Percentiles rank a stretch among this genome's conserved stretches.
Evolutionary conservation across 2,888 invertebrate species (phyloP).

Genomic region (Onchidella celtica): DNA sequence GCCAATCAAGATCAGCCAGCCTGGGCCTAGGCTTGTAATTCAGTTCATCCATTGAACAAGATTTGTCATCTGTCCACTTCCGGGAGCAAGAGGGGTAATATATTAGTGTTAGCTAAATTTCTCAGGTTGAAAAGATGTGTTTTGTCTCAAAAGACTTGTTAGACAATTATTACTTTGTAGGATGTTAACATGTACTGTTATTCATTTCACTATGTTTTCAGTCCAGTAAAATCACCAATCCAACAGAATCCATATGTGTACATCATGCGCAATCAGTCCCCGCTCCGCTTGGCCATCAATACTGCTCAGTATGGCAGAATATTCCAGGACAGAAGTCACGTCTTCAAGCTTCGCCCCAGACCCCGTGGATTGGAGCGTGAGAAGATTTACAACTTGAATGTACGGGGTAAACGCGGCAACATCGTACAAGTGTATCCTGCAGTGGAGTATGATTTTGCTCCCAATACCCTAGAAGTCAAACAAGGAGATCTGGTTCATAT

Average conservation of each 20-base stretch:
- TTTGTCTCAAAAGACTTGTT: no score
- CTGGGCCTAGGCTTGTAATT: no score
- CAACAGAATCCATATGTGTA: constrained; percentile 75
- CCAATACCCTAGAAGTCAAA: constrained; percentile 71
- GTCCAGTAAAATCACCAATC: constrained; percentile 69
- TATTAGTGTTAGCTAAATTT: no score
- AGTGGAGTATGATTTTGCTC: constrained; percentile 80
- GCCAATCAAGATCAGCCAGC: no score
- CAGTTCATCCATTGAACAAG: no score
- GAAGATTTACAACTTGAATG: constrained; percentile 74
- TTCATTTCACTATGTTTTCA: no score
- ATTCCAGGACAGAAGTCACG: constrained; percentile 78
- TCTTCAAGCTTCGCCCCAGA: constrained; percentile 73
- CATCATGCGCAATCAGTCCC: constrained; percentile 68
- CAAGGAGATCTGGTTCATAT: constrained; percentile 75
- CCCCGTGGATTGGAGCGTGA: constrained; percentile 56
- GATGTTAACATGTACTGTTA: no score
- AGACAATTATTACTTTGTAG: no score
- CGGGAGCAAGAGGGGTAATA: no score
- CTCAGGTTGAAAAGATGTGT: no score
- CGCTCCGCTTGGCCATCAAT: constrained; percentile 77
- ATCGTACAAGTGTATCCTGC: constrained; percentile 80
- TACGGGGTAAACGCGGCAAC: constrained; percentile 80
- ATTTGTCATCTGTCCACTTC: no score
- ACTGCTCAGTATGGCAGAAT: constrained; percentile 78